Evolutionary conservation across 2,888 invertebrate genomes (phyloP), one percentile per base, ranked within the genome.

Genomic region (Ceraclea dissimilis): DNA sequence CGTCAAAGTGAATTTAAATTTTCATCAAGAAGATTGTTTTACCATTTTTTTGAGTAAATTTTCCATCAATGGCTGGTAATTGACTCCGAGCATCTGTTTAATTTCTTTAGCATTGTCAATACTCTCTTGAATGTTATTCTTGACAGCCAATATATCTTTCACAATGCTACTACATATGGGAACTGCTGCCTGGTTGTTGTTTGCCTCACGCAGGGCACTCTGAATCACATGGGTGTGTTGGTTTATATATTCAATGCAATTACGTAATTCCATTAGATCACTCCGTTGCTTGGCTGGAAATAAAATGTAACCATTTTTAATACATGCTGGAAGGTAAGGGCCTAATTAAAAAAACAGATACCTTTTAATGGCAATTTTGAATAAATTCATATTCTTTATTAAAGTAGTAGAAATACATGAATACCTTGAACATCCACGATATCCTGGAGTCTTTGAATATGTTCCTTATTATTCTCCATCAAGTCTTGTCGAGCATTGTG

Each of bases 11-110:
- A n/a, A n/a, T n/a, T n/a, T n/a, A n/a, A n/a, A n/a, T n/a, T n/a
- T n/a, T n/a, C n/a, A n/a, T n/a, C n/a, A n/a, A n/a, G n/a, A n/a
- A n/a, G n/a, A 26, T 6, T 26, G 26, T 6, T 44, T 20, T 39
- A 78, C 77, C 77, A 77, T 78, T 64, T 76, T 78, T 48, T 73
- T 74, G 60, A 78, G 74, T 71, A 78, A 67, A 61, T 70, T 66
- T 66, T 78, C 78, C 77, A 78, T 77, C 67, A 75, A 73, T 51
- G 76, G 75, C 63, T 70, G 74, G 63, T 76, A 75, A 47, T 72
- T 66, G 63, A 72, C 71, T 53, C 74, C 67, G 60, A 78, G 70
- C 65, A 74, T 69, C 34, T 70, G 69, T 2, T 76, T 71, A 65
- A 78, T 77, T 62, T 71, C 68, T 54, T 70, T 65, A 8, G 77